These are phyloP conservation scores for Tortricodes alternella DNA, from an alignment of 2,888 invertebrate species.

Conservation along the genomic window DNA sequence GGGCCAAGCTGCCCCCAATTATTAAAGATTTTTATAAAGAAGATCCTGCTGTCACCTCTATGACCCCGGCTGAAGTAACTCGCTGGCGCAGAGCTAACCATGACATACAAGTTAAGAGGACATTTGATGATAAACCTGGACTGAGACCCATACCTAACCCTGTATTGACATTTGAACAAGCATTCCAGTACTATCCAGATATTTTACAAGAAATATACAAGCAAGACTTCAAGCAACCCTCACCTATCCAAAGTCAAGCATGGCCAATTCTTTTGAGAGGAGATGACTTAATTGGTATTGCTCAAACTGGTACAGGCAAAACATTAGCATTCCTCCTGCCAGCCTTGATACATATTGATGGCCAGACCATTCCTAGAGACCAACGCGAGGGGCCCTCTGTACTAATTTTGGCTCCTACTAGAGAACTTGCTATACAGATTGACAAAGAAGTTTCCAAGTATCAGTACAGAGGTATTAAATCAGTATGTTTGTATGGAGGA, in stretches of 20 bases:
- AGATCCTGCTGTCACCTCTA: constrained; percentile 85
- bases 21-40: constrained; percentile 93
- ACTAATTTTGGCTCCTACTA: constrained; percentile 94
- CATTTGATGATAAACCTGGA: constrained; percentile 81
- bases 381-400: constrained; percentile 92
- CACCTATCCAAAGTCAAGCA: constrained; percentile 96
- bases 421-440: constrained; percentile 96
- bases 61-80: constrained; percentile 85
- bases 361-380: constrained; percentile 88
- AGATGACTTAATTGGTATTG: constrained; percentile 97
- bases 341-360: constrained; percentile 95
- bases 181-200: constrained; percentile 91
- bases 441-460: constrained; percentile 96
- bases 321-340: constrained; percentile 97
- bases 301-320: constrained; percentile 97
- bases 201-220: constrained; percentile 91
- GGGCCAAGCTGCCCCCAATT: constrained; percentile 86
- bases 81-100: constrained; percentile 86
- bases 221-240: constrained; percentile 91
- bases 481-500: constrained; percentile 96
- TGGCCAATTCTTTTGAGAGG: constrained; percentile 97
- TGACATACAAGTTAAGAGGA: constrained; percentile 88
- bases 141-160: constrained; percentile 87
- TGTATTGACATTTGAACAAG: constrained; percentile 90
- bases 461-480: constrained; percentile 92